These are phyloP conservation scores for Autographa pulchrina DNA, from an alignment of 2,888 invertebrate species.

Conservation along the genomic window DNA sequence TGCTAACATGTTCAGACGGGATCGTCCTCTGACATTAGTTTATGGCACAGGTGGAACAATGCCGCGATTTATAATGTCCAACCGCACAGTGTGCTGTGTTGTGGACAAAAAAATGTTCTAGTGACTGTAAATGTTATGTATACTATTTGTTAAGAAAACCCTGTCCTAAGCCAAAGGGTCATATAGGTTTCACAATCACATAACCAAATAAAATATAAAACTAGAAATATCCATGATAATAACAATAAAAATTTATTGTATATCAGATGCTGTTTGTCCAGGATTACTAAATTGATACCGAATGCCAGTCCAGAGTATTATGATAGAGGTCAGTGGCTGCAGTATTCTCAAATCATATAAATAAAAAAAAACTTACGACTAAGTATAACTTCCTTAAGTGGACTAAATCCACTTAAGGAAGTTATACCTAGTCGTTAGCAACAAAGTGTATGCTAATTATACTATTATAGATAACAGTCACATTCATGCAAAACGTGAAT, in stretches of 20 bases:
- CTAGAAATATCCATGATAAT: no score
- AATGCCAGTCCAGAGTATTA: no score
- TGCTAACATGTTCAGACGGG: slow-evolving; percentile 52
- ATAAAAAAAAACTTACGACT: background rate
- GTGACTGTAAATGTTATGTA: slow-evolving; percentile 15
- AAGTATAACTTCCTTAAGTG: background rate
- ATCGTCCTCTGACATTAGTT: slow-evolving; percentile 58
- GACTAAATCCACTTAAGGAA: background rate
- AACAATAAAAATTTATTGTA: no score
- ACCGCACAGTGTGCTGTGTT: slow-evolving; percentile 39
- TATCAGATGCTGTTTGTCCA: no score
- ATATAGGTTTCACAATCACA: no score
- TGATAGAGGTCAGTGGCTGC: no score
- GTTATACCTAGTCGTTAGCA: background rate
- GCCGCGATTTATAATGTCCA: slow-evolving; percentile 55
- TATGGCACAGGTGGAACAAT: slow-evolving; percentile 61
- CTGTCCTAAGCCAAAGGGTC: no score
- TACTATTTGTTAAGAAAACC: no score
- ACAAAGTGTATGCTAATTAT: background rate
- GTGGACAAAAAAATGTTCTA: slow-evolving; percentile 38
- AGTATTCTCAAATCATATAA: background rate
- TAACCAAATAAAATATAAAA: no score
- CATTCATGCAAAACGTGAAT: background rate
- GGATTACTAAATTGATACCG: no score
- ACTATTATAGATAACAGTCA: background rate